Evolutionary conservation across 2,888 invertebrate genomes (phyloP), one percentile per base, ranked within the genome.

Genomic region (Corythucha ciliata): DNA sequence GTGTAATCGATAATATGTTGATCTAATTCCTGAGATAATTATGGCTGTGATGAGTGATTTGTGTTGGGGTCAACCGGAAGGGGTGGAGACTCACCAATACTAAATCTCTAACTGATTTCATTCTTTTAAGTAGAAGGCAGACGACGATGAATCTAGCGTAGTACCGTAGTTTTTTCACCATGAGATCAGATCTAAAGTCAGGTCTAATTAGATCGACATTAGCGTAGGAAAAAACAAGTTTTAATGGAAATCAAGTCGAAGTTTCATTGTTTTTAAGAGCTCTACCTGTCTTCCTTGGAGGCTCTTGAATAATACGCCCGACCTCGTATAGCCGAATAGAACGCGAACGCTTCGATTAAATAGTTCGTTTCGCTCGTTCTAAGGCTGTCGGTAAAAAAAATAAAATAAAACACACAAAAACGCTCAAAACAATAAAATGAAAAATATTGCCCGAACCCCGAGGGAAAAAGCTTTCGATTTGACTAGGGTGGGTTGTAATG

Each of bases 91-190:
- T 67, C 64, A 76, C 77, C 68, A 75, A 79, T 48, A 92, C 85
- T 59, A 96, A 73, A 69, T 96, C 94, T 53, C 85, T 76, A 48
- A 96, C 93, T 61, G 93, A 74, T 67, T 91, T 90, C 78, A 91
- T 85, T 69, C 91, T 88, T 70, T 92, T 89, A 58, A 96, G 74
- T 63, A 96, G 76, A 62, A 96, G 77, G 70, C 93, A 92, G 29
- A 96, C 94, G 48, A 94, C 92, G 65, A 96, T 94, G 70, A 93
- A 96, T 57, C 96, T 77, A 20, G 94, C 93, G 70, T 94, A 96
- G 68, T 93, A 96, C 54, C 84, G 73, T 49, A 96, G 73, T 69
- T 96, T 96, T 71, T 96, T 96, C 58, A 96, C 92, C 89, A 96
- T 93, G 57, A 96, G 70, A 68, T 96, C 94, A 60, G 92, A 85